Percentiles rank a stretch among this genome's conserved stretches.
phyloP scores from a whole-genome alignment of 1,140 invertebrate species.

The Euura saliciscinereae region DNA sequence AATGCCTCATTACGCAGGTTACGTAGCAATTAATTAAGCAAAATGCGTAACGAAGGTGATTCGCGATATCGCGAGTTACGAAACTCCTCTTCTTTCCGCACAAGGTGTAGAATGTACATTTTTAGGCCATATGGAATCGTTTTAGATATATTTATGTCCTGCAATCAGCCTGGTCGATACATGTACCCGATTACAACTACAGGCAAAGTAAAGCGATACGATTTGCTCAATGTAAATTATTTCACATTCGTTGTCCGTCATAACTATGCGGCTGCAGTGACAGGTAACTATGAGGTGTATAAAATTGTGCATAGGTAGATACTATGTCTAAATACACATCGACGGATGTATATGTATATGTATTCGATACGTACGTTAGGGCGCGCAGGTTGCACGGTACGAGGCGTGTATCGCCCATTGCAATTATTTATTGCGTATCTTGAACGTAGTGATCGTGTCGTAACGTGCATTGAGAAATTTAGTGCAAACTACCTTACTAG shows the following conservation, averaged over 20 bases:
- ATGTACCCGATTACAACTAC: conserved; percentile 19
- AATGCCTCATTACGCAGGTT: not conserved
- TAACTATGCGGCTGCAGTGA: not conserved
- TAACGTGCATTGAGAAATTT: not conserved
- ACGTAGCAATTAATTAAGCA: not conserved
- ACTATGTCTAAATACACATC: not conserved
- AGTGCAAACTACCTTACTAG: not conserved
- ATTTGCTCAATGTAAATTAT: conserved; percentile 20
- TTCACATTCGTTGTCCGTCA: conserved; percentile 9
- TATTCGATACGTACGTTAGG: not conserved
- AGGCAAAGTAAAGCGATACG: not conserved
- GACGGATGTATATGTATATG: not conserved
- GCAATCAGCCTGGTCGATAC: conserved; percentile 15
- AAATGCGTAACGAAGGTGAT: not conserved
- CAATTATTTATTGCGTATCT: conserved; percentile 6
- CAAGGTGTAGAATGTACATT: not conserved
- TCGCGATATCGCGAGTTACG: not conserved
- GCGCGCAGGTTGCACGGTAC: not conserved
- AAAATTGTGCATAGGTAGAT: not conserved
- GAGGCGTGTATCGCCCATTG: not conserved
- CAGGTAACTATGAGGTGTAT: not conserved
- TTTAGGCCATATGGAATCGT: no score
- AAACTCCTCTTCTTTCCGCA: not conserved
- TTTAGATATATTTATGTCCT: not conserved
- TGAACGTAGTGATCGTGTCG: not conserved